Conservation (phyloP, 1,140 invertebrate genomes). For the Drosophila bocki region DNA sequence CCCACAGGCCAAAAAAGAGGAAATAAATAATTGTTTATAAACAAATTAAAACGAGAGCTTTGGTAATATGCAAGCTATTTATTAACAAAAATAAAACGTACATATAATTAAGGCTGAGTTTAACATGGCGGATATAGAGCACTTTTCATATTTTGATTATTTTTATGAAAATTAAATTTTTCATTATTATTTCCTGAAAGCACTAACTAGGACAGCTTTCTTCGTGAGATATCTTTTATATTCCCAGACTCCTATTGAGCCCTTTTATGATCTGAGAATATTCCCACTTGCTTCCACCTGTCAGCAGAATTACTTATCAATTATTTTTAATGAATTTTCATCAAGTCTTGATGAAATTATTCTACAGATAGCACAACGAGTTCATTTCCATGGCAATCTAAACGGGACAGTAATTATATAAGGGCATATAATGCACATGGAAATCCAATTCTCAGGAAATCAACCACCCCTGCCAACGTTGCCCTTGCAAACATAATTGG, state of each 20-base stretch:
- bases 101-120: slow-evolving; percentile 11
- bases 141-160: neutral
- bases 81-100: slow-evolving; percentile 16
- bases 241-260: neutral
- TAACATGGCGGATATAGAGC: neutral
- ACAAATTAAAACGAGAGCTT: slow-evolving; percentile 5
- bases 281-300: slow-evolving; percentile 18
- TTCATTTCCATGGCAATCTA: slow-evolving; percentile 30
- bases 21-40: slow-evolving; percentile 41
- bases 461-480: neutral
- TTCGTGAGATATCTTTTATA: neutral
- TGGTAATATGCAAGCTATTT: slow-evolving; percentile 22
- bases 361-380: slow-evolving; percentile 13
- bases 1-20: slow-evolving; percentile 36
- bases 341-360: slow-evolving; percentile 17
- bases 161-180: neutral
- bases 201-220: neutral
- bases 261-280: slow-evolving; percentile 18
- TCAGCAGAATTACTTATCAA: slow-evolving; percentile 22
- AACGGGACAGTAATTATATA: slow-evolving; percentile 24
- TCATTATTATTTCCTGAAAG: neutral
- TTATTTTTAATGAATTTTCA: slow-evolving; percentile 38
- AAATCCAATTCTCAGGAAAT: slow-evolving; percentile 25
- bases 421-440: slow-evolving; percentile 5
- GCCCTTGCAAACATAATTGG: slow-evolving; percentile 29